phyloP scores from a whole-genome alignment of 2,888 invertebrate species.

The Acanthosoma haemorrhoidale region DNA sequence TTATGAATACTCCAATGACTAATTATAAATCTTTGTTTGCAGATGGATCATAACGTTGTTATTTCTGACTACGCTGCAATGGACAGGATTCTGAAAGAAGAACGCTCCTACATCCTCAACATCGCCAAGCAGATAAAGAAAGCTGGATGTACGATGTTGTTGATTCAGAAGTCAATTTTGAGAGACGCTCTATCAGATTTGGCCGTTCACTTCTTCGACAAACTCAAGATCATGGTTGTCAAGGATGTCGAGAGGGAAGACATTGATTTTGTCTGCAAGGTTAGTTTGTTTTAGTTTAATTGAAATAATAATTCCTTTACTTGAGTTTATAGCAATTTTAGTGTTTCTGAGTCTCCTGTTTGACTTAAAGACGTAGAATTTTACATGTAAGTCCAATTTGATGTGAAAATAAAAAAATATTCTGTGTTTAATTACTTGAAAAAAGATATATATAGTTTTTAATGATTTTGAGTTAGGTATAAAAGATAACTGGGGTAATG shows the following conservation, averaged over 20 bases:
- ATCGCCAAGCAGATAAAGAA: conserved; percentile 99
- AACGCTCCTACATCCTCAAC: conserved; percentile 93
- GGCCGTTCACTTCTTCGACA: conserved; percentile 95
- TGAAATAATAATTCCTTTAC: conserved; percentile 23
- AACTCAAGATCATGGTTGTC: conserved; percentile 97
- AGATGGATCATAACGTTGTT: conserved; percentile 93
- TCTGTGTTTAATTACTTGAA: too few species aligned
- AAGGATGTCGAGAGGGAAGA: conserved; percentile 98
- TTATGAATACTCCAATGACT: too few species aligned
- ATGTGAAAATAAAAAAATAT: too few species aligned
- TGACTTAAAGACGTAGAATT: not conserved
- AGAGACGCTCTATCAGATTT: conserved; percentile 91
- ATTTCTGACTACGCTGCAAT: conserved; percentile 99
- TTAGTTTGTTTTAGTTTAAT: conserved; percentile 39
- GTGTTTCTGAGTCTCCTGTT: too few species aligned
- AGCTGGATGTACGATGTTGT: conserved; percentile 92
- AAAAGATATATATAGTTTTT: too few species aligned
- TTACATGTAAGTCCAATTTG: not conserved
- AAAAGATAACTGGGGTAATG: too few species aligned
- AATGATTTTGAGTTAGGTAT: too few species aligned
- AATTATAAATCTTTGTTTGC: too few species aligned
- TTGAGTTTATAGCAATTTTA: not conserved
- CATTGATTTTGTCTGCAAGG: conserved; percentile 93
- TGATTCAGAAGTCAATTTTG: conserved; percentile 78
- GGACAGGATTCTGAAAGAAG: conserved; percentile 97